Conservation (phyloP, 2,888 invertebrate species). For the Aphidius colemani region DNA sequence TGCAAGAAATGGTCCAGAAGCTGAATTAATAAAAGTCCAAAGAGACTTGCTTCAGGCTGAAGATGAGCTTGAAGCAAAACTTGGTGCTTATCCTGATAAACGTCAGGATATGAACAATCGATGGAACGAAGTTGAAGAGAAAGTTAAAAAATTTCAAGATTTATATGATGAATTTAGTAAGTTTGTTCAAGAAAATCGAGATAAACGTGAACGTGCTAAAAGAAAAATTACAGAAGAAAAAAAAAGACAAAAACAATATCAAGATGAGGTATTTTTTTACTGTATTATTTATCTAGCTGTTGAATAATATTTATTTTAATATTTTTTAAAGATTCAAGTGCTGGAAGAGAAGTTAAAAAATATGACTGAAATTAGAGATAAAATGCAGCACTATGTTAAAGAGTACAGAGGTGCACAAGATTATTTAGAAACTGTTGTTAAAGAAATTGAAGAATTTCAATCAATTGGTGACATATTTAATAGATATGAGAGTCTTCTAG, state of each 20-base stretch:
- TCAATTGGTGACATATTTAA: conserved; percentile 68
- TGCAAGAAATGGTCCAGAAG: conserved; percentile 64
- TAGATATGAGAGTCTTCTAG: conserved; percentile 68
- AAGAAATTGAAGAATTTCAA: conserved; percentile 63
- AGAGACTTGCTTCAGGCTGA: conserved; percentile 64
- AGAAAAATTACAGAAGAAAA: conserved; percentile 65
- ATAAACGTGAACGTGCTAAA: conserved; percentile 68
- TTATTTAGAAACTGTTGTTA: conserved; percentile 66
- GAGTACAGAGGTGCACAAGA: conserved; percentile 68
- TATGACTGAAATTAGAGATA: conserved; percentile 62
- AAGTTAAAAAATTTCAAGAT: conserved; percentile 63
- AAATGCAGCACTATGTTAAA: conserved; percentile 66
- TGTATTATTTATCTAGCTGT: not conserved
- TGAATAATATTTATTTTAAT: not conserved
- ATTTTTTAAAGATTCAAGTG: conserved; percentile 57
- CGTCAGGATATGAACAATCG: conserved; percentile 62
- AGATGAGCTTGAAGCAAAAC: conserved; percentile 61
- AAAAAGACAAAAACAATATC: conserved; percentile 61
- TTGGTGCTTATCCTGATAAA: conserved; percentile 59
- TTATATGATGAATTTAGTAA: conserved; percentile 69
- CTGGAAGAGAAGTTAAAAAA: conserved; percentile 61
- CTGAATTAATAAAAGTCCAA: conserved; percentile 64
- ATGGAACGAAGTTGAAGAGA: conserved; percentile 64
- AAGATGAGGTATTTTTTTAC: conserved; percentile 54
- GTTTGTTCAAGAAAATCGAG: conserved; percentile 69